Conservation (phyloP, 2,888 invertebrate genomes). For the Zaprionus lineosus region DNA sequence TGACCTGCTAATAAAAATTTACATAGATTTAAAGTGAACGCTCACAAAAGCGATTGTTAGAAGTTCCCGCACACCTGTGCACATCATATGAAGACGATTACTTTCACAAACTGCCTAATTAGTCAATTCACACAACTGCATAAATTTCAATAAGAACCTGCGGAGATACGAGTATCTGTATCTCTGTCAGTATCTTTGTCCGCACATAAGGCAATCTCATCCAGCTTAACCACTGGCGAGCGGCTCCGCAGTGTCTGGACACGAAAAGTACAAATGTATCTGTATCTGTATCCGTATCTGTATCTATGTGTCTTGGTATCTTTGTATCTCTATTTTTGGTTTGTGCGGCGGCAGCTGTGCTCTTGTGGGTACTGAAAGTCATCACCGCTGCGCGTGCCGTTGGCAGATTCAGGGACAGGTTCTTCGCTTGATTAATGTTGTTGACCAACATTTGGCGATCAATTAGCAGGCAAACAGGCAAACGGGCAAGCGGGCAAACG, state of each 20-base stretch:
- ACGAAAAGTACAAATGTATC: constrained; percentile 24
- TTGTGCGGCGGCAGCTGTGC: no score
- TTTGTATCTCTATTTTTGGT: constrained; percentile 13
- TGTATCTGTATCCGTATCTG: constrained; percentile 6
- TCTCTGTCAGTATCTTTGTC: background rate
- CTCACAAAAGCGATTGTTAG: constrained; percentile 29
- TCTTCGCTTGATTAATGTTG: constrained; percentile 72
- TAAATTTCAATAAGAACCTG: constrained; percentile 63
- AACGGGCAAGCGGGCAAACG: no score
- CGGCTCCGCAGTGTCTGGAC: constrained; percentile 67
- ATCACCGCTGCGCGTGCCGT: constrained; percentile 64
- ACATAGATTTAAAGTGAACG: constrained; percentile 58
- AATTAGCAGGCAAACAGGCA: constrained; percentile 68
- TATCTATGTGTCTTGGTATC: constrained; percentile 11
- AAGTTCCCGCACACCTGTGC: background rate
- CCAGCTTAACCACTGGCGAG: constrained; percentile 4
- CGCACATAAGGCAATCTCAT: background rate
- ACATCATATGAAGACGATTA: constrained; percentile 48
- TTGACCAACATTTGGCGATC: constrained; percentile 70
- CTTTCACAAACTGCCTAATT: constrained; percentile 78
- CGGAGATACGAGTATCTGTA: constrained; percentile 1
- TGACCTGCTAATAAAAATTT: constrained; percentile 75
- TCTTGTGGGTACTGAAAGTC: constrained; percentile 66
- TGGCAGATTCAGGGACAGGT: constrained; percentile 47
- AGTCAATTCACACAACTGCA: constrained; percentile 61